phyloP scores from a whole-genome alignment of 2,888 invertebrate species.

The Aspidiotus destructor region DNA sequence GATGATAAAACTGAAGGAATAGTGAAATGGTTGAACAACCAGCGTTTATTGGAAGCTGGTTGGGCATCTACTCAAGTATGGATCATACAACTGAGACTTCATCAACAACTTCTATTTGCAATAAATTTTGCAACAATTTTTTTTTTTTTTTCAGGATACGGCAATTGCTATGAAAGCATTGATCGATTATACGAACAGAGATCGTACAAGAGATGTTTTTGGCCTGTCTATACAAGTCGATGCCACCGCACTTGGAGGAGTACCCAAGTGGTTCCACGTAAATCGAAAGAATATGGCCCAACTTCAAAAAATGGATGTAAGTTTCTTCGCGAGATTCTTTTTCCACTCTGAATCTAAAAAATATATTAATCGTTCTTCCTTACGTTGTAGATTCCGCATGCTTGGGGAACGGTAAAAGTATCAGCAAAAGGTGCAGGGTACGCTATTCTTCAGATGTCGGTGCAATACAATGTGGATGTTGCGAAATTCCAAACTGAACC shows the following conservation, averaged over 20 bases:
- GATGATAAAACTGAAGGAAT: slow-evolving; percentile 73
- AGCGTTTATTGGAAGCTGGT: slow-evolving; percentile 74
- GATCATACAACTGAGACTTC: neutral
- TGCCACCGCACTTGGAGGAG: slow-evolving; percentile 66
- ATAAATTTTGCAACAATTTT: neutral
- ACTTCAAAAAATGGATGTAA: slow-evolving; percentile 66
- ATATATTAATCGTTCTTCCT: slow-evolving; percentile 9
- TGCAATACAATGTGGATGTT: slow-evolving; percentile 83
- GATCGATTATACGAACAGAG: slow-evolving; percentile 77
- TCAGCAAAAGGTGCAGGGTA: slow-evolving; percentile 88
- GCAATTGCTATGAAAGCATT: slow-evolving; percentile 79
- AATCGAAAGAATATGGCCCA: slow-evolving; percentile 66
- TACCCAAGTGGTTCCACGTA: slow-evolving; percentile 57
- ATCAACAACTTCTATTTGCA: neutral
- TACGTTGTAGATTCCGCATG: slow-evolving; percentile 65
- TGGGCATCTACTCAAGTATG: slow-evolving; percentile 70
- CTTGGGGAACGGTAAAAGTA: slow-evolving; percentile 90
- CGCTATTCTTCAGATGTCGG: slow-evolving; percentile 85
- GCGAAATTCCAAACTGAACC: slow-evolving; percentile 74
- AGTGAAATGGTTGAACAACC: slow-evolving; percentile 82
- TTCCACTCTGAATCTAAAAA: too few relatives aligned
- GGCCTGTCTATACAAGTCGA: slow-evolving; percentile 68
- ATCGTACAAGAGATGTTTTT: slow-evolving; percentile 75
- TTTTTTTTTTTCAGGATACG: slow-evolving; percentile 55
- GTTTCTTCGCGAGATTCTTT: neutral